Evolutionary conservation across 1,140 invertebrate genomes (phyloP).

Genomic region (Dufourea novaeangliae): DNA sequence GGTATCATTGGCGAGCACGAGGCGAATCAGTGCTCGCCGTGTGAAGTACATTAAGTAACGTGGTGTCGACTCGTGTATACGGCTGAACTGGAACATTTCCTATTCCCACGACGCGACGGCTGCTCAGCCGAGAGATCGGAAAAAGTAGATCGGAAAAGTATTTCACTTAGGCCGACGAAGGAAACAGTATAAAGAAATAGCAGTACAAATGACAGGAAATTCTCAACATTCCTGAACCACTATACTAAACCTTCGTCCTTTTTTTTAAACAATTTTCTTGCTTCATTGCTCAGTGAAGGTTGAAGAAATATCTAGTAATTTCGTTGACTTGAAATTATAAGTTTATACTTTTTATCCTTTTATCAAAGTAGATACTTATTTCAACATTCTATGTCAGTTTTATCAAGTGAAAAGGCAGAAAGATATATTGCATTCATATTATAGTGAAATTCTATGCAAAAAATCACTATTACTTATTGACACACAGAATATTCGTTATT

Average conservation of each 20-base stretch:
- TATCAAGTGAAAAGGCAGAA: too few species aligned
- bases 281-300: not conserved
- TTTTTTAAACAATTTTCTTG: not conserved
- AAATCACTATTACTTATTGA: too few species aligned
- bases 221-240: not conserved
- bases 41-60: slow-evolving; percentile 3
- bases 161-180: not conserved
- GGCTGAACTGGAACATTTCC: not conserved
- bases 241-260: not conserved
- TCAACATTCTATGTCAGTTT: too few species aligned
- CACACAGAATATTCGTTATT: too few species aligned
- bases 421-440: too few species aligned
- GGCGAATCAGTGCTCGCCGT: not conserved
- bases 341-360: too few species aligned
- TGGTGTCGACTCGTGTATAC: not conserved
- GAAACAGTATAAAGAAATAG: not conserved
- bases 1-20: not conserved
- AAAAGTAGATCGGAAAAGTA: not conserved
- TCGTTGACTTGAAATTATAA: not conserved
- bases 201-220: not conserved
- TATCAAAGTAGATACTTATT: too few species aligned
- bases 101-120: slow-evolving; percentile 30
- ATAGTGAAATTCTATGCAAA: too few species aligned
- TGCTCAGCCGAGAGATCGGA: not conserved
- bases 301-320: not conserved